A percentile compares a stretch with the other conserved stretches of the same genome.
These are phyloP conservation scores for Lepidothrix coronata DNA, from an alignment of 2,113 vertebrate genomes.

Conservation along the genomic window DNA sequence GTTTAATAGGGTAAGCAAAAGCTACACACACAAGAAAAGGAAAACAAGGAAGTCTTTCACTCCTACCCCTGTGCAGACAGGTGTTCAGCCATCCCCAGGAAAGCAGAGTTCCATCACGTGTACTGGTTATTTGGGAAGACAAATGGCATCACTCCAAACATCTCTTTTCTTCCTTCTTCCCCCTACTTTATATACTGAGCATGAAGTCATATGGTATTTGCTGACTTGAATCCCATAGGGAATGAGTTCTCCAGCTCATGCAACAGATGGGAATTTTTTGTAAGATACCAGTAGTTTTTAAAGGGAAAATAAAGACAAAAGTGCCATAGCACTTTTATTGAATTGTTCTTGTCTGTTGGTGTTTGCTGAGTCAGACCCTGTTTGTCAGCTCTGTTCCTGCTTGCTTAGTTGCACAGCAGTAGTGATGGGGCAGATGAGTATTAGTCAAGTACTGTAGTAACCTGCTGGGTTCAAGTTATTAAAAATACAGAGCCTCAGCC, in stretches of 20 bases:
- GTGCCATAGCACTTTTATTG: fast-evolving
- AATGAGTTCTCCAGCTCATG: neutral
- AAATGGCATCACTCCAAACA: neutral
- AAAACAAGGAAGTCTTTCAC: neutral
- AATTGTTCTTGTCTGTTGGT: neutral
- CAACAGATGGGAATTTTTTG: neutral
- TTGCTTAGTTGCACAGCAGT: neutral
- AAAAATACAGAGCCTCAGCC: neutral
- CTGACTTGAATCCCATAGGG: neutral
- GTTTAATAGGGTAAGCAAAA: neutral
- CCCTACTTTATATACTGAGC: neutral
- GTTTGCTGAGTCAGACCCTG: neutral
- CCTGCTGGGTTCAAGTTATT: neutral
- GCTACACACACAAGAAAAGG: neutral
- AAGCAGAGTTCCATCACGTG: neutral
- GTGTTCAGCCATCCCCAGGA: neutral
- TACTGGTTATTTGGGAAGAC: neutral
- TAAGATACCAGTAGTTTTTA: neutral
- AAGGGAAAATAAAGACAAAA: neutral
- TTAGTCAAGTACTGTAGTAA: neutral
- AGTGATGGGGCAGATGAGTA: neutral
- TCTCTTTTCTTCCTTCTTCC: neutral
- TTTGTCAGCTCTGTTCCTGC: neutral
- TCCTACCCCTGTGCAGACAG: neutral
- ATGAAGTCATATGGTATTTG: neutral